These are phyloP conservation scores for Cinclus mexicanus DNA, from an alignment of 2,113 vertebrate species.

Conservation along the genomic window DNA sequence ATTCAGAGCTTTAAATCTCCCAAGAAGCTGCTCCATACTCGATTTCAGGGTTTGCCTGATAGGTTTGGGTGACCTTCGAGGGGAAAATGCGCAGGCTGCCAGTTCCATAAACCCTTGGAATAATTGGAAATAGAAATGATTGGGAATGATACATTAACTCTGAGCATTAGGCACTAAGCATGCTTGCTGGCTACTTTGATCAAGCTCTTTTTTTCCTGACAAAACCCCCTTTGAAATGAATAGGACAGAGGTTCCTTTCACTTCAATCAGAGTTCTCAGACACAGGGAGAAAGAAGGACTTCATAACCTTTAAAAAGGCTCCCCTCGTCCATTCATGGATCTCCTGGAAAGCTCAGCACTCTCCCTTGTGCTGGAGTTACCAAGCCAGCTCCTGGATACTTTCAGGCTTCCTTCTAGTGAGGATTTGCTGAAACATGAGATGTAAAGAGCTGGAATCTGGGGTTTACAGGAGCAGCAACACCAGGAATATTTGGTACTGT, in stretches of 20 bases:
- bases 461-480: background rate
- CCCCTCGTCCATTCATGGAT: constrained; percentile 69
- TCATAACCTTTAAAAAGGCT: constrained; percentile 71
- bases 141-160: constrained; percentile 69
- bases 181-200: constrained; percentile 75
- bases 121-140: constrained; percentile 69
- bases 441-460: background rate
- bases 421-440: background rate
- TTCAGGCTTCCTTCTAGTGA: background rate
- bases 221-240: constrained; percentile 78
- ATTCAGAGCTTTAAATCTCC: background rate
- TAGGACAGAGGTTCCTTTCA: constrained; percentile 80
- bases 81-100: constrained; percentile 39
- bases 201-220: constrained; percentile 70
- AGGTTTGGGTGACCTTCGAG: constrained; percentile 31
- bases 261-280: constrained; percentile 72
- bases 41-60: background rate
- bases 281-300: constrained; percentile 76
- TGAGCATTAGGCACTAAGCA: constrained; percentile 67
- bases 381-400: constrained; percentile 61
- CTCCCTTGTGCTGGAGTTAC: constrained; percentile 53
- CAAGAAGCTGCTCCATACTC: background rate
- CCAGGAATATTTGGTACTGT: background rate
- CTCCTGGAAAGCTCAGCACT: constrained; percentile 65
- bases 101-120: constrained; percentile 23